Evolutionary conservation across 2,888 invertebrate species (phyloP), one percentile per base, ranked within the genome.

Genomic region (Hybos culiciformis): DNA sequence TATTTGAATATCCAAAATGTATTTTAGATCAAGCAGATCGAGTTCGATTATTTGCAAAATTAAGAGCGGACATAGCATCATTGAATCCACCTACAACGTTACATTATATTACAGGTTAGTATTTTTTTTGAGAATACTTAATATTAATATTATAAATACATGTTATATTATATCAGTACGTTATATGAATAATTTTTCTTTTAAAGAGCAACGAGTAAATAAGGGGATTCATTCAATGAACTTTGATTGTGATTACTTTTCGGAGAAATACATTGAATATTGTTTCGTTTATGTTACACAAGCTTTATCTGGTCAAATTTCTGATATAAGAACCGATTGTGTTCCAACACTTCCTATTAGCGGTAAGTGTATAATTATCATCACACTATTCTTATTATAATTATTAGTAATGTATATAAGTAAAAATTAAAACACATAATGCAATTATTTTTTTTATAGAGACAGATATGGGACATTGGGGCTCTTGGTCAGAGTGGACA

Each of bases 221-320:
- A 75, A 80, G 51, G 84, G 84, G 6, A 80, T 80, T 56, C 83
- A 86, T 65, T 79, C 80, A 17, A 70, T 85, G 11, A 67, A 71
- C 51, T 87, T 88, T 64, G 80, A 80, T 62, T 88, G 88, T 57
- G 81, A 84, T 14, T 70, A 85, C 37, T 88, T 88, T 68, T 80
- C 80, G 39, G 87, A 87, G 63, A 72, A 80, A 39, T 87, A 78
- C 58, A 79, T 86, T 20, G 87, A 87, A 61, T 88, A 86, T 59
- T 88, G 88, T 66, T 88, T 88, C 67, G 82, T 84, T 43, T 88
- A 88, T 63, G 85, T 87, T 24, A 87, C 83, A 31, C 82, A 86
- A 57, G 84, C 86, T 0, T 80, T 84, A 50, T 84, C 81, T 1
- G 85, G 85, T 0, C 87, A 87, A 0, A 86, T 87, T 46, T 80